Base-by-base conservation (phyloP, 2,797 vertebrate species). In the Peromyscus attwateri region DNA sequence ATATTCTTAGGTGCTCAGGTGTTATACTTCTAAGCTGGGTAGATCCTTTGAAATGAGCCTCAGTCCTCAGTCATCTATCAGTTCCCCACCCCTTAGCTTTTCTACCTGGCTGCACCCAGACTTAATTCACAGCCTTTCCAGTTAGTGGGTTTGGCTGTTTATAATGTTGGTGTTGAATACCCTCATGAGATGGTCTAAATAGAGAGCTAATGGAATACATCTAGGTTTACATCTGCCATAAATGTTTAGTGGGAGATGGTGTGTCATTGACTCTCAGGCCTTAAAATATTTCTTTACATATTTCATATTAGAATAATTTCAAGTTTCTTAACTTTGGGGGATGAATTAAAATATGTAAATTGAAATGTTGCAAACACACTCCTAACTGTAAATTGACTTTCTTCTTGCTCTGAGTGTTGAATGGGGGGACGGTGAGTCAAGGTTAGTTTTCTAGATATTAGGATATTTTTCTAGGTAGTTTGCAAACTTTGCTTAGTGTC, bases 401-500 rank as follows among this genome's bases (percentile, higher is more conserved):
- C 8, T 84, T 94, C 87, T 92, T 85, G 46, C 40, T 90, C 1
- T 89, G 77, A 81, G 1, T 85, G 40, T 80, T 57, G 89, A 95
- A 21, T 7, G 57, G 3, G 43, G 21, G 9, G 62, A 34, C 17
- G 1, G 31, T 3, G 29, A 52, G 29, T 88, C 13, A 87, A 64
- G 57, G 57, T 88, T 76, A 80, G 16, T 64, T 16, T 79, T 88
- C 55, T 52, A 27, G 73, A 40, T 31, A 64, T 80, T 76, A 66
- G 84, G 49, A 25, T 40, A 83, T 66, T 40, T 68, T 94, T 68
- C n/a, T 76, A 52, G 46, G 23, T 62, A 52, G 55, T 34, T 43
- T 62, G 17, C 40, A 43, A 46, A 70, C 88, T 43, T 79, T 79
- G 6, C n/a, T 34, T 84, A 66, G 40, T 34, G 40, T 84, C 82